Conservation (phyloP, 2,113 vertebrate genomes). For the Pampusana beccarii region DNA sequence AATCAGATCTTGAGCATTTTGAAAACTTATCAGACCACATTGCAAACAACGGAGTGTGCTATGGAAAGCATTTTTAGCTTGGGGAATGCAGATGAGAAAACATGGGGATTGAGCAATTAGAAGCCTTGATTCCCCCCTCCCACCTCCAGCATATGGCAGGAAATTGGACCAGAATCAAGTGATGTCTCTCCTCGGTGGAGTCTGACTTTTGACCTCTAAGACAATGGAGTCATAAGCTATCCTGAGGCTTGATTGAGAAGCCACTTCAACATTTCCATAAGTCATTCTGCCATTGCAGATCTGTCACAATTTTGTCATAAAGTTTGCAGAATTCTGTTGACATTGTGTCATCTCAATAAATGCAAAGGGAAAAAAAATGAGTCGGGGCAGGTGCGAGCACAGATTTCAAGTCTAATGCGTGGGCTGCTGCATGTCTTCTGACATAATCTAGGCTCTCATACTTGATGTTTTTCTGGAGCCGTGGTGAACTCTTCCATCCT, state of each 20-base stretch:
- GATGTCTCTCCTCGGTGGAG: constrained; percentile 61
- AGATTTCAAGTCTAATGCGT: constrained; percentile 78
- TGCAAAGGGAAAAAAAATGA: constrained; percentile 74
- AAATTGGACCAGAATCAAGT: constrained; percentile 72
- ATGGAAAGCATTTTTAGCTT: constrained; percentile 51
- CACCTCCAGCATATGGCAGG: constrained; percentile 71
- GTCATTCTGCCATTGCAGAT: constrained; percentile 77
- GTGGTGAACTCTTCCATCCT: constrained; percentile 74
- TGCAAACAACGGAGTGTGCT: not conserved
- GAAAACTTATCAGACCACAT: not conserved
- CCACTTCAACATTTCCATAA: constrained; percentile 75
- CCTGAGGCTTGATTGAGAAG: constrained; percentile 75
- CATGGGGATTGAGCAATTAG: constrained; percentile 54
- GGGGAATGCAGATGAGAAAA: constrained; percentile 62
- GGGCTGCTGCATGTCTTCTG: constrained; percentile 77
- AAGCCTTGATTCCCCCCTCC: constrained; percentile 61
- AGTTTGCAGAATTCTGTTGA: constrained; percentile 77
- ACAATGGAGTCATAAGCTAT: constrained; percentile 77
- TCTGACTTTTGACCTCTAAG: constrained; percentile 71
- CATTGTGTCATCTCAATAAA: constrained; percentile 78
- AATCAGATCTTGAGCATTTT: not conserved
- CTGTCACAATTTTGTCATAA: constrained; percentile 78
- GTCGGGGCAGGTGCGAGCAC: constrained; percentile 74
- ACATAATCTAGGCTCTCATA: constrained; percentile 76
- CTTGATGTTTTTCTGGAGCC: constrained; percentile 75